These are phyloP conservation scores for Dufourea novaeangliae DNA, from an alignment of 1,140 invertebrate genomes.

Conservation along the genomic window DNA sequence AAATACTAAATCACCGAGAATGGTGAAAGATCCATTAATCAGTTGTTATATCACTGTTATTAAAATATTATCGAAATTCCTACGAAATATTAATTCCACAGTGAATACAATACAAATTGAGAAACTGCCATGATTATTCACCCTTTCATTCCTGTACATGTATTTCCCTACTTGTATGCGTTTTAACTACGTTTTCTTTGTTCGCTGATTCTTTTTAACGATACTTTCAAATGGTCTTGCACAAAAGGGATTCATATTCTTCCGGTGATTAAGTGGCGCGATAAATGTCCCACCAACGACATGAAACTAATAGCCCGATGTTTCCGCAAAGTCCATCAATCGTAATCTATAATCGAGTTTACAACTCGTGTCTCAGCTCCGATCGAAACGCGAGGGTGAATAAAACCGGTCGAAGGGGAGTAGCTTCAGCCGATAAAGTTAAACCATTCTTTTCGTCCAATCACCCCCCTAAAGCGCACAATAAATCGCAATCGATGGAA, in stretches of 20 bases:
- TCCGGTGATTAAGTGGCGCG: not conserved
- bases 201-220: no score
- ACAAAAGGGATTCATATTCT: not conserved
- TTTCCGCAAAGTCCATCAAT: not conserved
- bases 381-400: not conserved
- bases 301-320: not conserved
- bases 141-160: no score
- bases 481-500: conserved; percentile 32
- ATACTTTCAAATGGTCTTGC: not conserved
- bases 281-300: not conserved
- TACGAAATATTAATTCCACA: no score
- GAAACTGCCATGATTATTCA: no score
- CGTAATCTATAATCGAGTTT: not conserved
- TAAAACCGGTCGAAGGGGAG: not conserved
- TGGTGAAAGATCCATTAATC: not conserved
- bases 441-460: not conserved
- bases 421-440: not conserved
- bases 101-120: no score
- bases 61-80: not conserved
- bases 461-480: no score
- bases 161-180: not conserved
- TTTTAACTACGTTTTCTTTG: not conserved
- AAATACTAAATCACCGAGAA: not conserved
- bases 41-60: not conserved
- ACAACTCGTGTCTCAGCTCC: not conserved